Percentiles rank a stretch among this genome's conserved stretches.
Conservation (phyloP, 1,140 invertebrate genomes). For the Phenacoccus solenopsis region DNA sequence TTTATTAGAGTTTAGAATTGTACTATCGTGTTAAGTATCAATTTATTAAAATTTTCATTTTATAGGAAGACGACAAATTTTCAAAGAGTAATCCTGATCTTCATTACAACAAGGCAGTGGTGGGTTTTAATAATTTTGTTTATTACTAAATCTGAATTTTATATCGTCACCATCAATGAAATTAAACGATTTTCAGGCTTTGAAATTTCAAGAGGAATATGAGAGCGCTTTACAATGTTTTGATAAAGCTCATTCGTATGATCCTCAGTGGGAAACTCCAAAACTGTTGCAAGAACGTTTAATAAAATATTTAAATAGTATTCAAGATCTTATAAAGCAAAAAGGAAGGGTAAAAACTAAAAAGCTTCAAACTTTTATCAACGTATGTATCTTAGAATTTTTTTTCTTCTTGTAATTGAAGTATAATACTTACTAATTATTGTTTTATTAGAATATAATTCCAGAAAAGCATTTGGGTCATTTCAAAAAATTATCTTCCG, state of each 20-base stretch:
- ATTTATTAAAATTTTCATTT: constrained; percentile 8
- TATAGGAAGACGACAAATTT: constrained; percentile 38
- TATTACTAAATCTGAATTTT: neutral
- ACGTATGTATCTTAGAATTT: constrained; percentile 33
- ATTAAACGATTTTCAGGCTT: constrained; percentile 25
- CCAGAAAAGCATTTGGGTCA: neutral
- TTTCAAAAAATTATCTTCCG: neutral
- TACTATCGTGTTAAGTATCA: neutral
- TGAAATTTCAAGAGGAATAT: constrained; percentile 68
- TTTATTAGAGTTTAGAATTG: neutral
- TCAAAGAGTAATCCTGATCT: constrained; percentile 62
- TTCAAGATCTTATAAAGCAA: constrained; percentile 46
- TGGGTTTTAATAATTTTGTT: constrained; percentile 37
- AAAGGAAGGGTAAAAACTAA: constrained; percentile 65
- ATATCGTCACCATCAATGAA: neutral
- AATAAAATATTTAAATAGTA: constrained; percentile 49
- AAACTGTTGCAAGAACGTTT: constrained; percentile 45
- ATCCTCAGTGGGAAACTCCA: constrained; percentile 62
- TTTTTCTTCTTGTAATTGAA: neutral
- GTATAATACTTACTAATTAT: neutral
- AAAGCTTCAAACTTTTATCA: constrained; percentile 49
- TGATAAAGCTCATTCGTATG: constrained; percentile 46
- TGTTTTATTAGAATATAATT: neutral
- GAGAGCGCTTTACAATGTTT: constrained; percentile 55
- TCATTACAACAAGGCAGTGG: constrained; percentile 73